Percentiles rank a stretch among this genome's conserved stretches.
Conservation (phyloP, 1,140 invertebrate genomes). For the Drosophila willistoni region DNA sequence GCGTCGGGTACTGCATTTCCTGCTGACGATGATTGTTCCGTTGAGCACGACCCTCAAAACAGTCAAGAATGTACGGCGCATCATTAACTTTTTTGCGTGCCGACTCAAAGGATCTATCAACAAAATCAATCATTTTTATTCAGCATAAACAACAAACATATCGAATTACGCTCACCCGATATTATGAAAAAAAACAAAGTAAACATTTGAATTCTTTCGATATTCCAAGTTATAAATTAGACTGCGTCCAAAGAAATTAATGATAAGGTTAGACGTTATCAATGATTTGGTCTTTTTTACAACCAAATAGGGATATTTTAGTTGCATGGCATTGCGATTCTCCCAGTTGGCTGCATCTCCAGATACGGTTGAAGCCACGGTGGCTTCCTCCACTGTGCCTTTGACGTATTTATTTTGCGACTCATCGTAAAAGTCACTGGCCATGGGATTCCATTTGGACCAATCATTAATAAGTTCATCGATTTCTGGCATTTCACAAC, state of each 20-base stretch:
- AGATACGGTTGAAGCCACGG: not conserved
- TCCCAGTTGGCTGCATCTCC: not conserved
- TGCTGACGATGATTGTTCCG: not conserved
- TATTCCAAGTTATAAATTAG: conserved; percentile 41
- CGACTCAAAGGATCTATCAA: conserved; percentile 42
- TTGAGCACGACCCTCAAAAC: conserved; percentile 16
- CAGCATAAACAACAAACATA: not conserved
- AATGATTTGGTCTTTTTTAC: conserved; percentile 28
- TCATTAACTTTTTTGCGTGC: conserved; percentile 30
- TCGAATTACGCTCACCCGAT: conserved; percentile 39
- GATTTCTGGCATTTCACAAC: not conserved
- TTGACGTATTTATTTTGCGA: conserved; percentile 27
- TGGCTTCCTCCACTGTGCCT: not conserved
- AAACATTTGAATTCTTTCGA: conserved; percentile 10
- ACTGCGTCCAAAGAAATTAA: conserved; percentile 41
- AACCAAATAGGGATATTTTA: conserved; percentile 51
- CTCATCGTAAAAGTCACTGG: conserved; percentile 36
- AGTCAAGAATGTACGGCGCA: conserved; percentile 31
- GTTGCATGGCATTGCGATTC: not conserved
- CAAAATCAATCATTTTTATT: not conserved
- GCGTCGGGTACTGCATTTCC: not conserved
- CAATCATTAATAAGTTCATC: conserved; percentile 1
- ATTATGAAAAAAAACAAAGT: conserved; percentile 50
- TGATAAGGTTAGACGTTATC: conserved; percentile 22
- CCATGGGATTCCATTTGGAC: conserved; percentile 53